Evolutionary conservation across 2,888 invertebrate species (phyloP), one percentile per base, ranked within the genome.

Genomic region (Xylophagus ater): DNA sequence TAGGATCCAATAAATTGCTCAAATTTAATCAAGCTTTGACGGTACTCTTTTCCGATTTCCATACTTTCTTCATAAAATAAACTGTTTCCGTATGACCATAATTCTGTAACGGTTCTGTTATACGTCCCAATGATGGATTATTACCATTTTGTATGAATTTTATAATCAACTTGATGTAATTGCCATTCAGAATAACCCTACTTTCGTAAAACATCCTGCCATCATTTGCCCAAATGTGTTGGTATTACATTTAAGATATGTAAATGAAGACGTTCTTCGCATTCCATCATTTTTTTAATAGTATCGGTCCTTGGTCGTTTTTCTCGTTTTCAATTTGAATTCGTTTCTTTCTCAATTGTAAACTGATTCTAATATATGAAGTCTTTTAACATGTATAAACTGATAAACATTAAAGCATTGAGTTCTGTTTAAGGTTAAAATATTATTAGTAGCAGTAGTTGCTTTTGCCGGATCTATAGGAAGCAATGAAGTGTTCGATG

Each of bases 31-130:
- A n/a, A n/a, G n/a, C n/a, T n/a, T n/a, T n/a, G n/a, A n/a, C n/a
- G n/a, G n/a, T 28, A 28, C 10, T 36, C 52, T 53, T 52, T 9
- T 53, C 50, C 17, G 51, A 49, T 44, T 64, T 64, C 51, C 56
- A 64, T 26, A 53, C 47, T 25, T 53, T 49, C 49, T 62, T 64
- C 56, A 63, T 56, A 20, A 56, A 55, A 30, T 57, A 52, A 19
- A 63, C 63, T 33, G 57, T 58, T 29, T 64, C 63, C 2, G 56
- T 54, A 45, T 64, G 57, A 25, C 56, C 55, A 26, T 46, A 45
- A 30, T 73, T 67, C 78, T 78, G 80, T 14, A 80, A 62, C 29
- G 69, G 51, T 2, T 59, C 68, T 1, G 72, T 65, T 23, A 83
- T 59, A 18, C 62, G 62, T 1, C 78, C 78, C 2, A 82, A 59